Evolutionary conservation across 2,888 invertebrate genomes (phyloP), one percentile per base, ranked within the genome.

Genomic region (Tipula lateralis): DNA sequence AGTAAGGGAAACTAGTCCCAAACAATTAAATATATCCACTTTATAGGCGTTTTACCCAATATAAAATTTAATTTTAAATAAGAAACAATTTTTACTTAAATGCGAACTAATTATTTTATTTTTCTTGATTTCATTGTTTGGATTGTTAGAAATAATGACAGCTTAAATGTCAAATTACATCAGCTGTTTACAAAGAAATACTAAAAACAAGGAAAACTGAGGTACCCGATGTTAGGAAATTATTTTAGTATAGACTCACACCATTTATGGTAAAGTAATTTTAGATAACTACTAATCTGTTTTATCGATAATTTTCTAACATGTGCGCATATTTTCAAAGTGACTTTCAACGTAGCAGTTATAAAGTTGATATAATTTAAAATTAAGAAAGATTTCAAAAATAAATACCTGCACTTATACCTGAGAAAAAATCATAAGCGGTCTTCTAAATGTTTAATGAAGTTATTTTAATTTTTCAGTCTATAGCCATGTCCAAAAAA

Each of bases 111-210:
- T 29, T 39, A 24, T 39, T 83, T 24, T 5, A 1, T 83, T n/a
- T 34, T 30, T 16, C 44, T 13, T 24, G 19, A 29, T 36, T 83
- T 83, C 36, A 24, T 82, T 82, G 82, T 82, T 82, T 82, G 16
- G 82, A 82, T 30, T 82, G 16, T n/a, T 66, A 24, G 24, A 66
- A 66, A 66, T 66, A 66, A 66, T 82, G 82, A 82, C 82, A 82
- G 30, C 82, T 82, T 5, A 82, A 30, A 82, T 82, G 82, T 82
- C 82, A 83, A 83, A 83, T 83, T 83, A 83, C 83, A 83, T 83
- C 83, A 83, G 83, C 83, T 83, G 83, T 83, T 83, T 83, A 66
- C 66, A 66, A 66, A 66, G 66, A 66, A 66, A 66, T 44, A n/a
- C 19, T 24, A 66, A 66, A 44, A 66, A 66, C 19, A 24, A 44